Evolutionary conservation across 2,797 vertebrate species (phyloP).

Genomic region (Peromyscus nudipes): DNA sequence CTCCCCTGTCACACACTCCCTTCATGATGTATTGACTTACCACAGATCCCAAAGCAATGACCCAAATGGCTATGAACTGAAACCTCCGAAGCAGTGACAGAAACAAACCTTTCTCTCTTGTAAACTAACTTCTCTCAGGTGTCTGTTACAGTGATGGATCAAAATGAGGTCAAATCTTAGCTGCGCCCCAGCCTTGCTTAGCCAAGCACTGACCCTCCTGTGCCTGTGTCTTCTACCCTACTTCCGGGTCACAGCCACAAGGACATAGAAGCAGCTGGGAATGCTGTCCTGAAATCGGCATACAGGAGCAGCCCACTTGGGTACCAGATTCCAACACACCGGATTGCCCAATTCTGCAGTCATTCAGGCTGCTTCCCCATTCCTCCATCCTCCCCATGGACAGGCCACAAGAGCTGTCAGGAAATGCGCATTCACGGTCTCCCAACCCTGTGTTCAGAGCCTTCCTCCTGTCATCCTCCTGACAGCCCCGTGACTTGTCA

Average conservation of each 20-base stretch:
- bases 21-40: not conserved
- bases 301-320: accelerated
- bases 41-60: not conserved
- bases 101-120: not conserved
- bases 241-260: not conserved
- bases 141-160: not conserved
- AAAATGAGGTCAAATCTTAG: not conserved
- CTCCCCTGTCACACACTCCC: not conserved
- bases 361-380: too few species aligned
- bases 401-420: not conserved
- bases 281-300: too few species aligned
- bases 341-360: not conserved
- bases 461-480: not conserved
- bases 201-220: too few species aligned
- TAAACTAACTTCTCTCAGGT: not conserved
- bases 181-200: not conserved
- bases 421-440: not conserved
- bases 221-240: not conserved
- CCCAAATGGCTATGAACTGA: not conserved
- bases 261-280: not conserved
- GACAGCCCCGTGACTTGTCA: accelerated
- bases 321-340: accelerated
- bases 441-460: not conserved
- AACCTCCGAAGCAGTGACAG: not conserved
- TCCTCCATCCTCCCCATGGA: not conserved